Base-by-base conservation (phyloP, 2,113 vertebrate genomes). In the Fulica atra region DNA sequence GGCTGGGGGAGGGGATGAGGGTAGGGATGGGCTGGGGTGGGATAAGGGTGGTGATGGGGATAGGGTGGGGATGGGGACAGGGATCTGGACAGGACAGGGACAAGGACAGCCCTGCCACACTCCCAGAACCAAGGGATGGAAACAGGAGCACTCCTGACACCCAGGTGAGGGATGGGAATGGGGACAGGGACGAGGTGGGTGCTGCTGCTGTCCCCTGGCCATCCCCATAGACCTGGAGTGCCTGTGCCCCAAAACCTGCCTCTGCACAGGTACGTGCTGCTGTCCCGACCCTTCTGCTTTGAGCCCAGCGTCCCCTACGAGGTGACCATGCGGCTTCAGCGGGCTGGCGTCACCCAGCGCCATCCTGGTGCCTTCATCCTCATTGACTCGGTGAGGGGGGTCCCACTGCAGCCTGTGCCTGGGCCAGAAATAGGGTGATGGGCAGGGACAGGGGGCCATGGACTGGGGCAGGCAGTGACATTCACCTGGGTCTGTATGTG, bases 231-330 rank as follows among this genome's bases (percentile, higher is more conserved):
- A 9, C 46, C 18, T 69, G n/a, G 11, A 46, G 36, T 57, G 29
- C 31, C 51, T 5, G 0, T 48, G 29, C 5, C 26, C 18, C 1
- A 2, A 38, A 0, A 0, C 10, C 66, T 61, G 38, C 16, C 13
- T 38, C 18, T 86, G 25, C 51, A 60, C 90, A 99, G 98, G 92
- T 98, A 98, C 1, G 74, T 99, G 83, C 96, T 98, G 95, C 98
- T 99, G 86, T 98, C 98, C 12, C 96, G 98, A 64, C 98, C 98
- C 2, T 99, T 99, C 96, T 99, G 98, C 93, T 99, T 99, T 1
- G 99, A 99, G 96, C 98, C 98, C 16, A 97, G 97, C 74, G 99
- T 98, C 38, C 97, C 85, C 21, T 99, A 99, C 0, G 96, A 98
- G 54, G 82, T 99, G 28, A 96, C 97, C 5, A 95, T 99, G 95